Evolutionary conservation across 2,113 vertebrate species (phyloP).

Genomic region (Osmerus mordax): DNA sequence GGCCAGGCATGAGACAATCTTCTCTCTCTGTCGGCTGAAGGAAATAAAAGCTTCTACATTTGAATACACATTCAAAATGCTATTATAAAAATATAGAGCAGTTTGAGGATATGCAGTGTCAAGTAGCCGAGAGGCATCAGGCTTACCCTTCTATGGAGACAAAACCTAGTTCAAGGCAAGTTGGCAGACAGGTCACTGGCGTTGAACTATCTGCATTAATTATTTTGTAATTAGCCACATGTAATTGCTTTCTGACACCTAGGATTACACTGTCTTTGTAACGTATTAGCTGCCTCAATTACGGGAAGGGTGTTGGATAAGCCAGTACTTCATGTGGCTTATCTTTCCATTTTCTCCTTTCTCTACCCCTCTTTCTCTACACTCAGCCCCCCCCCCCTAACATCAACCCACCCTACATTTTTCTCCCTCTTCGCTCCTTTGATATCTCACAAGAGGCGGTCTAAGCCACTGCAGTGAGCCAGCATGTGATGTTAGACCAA

Average conservation of each 20-base stretch:
- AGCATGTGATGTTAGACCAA: slow-evolving; percentile 33
- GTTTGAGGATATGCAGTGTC: slow-evolving; percentile 30
- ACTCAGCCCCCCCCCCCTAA: neutral
- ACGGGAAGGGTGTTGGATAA: slow-evolving; percentile 44
- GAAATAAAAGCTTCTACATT: slow-evolving; percentile 16
- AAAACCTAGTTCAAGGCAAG: slow-evolving; percentile 36
- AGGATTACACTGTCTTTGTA: slow-evolving; percentile 59
- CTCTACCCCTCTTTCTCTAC: neutral
- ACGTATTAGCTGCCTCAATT: slow-evolving; percentile 53
- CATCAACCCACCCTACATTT: slow-evolving; percentile 17
- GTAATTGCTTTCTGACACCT: slow-evolving; percentile 62
- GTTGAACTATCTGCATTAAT: slow-evolving; percentile 55
- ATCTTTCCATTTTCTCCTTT: slow-evolving; percentile 44
- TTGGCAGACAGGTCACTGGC: slow-evolving; percentile 44
- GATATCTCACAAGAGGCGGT: slow-evolving; percentile 14
- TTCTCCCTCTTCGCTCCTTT: slow-evolving; percentile 2
- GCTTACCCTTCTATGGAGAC: slow-evolving; percentile 42
- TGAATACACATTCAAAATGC: slow-evolving; percentile 26
- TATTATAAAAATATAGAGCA: slow-evolving; percentile 35
- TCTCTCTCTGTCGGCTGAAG: no score
- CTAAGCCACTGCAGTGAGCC: slow-evolving; percentile 16
- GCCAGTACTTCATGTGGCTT: slow-evolving; percentile 44
- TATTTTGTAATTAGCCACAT: slow-evolving; percentile 63
- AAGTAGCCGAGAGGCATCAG: slow-evolving; percentile 10
- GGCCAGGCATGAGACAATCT: no score